Percentiles rank a stretch among this genome's conserved stretches.
Evolutionary conservation across 2,797 vertebrate genomes (phyloP).

Genomic region (Thaleichthys pacificus): DNA sequence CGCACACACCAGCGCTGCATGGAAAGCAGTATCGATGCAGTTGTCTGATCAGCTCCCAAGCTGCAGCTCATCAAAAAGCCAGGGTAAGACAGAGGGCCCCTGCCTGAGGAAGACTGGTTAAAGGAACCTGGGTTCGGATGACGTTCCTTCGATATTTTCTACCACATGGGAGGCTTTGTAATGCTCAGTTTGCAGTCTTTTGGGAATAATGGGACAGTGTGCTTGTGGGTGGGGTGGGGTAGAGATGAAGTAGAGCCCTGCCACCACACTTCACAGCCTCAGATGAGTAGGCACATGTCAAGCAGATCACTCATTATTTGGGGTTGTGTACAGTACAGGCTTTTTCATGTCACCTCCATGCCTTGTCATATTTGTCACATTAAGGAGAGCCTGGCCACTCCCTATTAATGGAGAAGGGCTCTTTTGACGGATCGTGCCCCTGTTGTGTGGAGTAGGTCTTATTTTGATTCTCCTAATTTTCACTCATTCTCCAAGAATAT

Average conservation of each 20-base stretch:
- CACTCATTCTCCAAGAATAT: neutral
- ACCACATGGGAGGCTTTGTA: constrained; percentile 48
- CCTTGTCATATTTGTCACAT: constrained; percentile 50
- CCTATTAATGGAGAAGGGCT: constrained; percentile 39
- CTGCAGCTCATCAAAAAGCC: constrained; percentile 53
- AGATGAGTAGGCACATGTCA: constrained; percentile 50
- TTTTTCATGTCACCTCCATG: constrained; percentile 23
- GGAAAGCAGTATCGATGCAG: constrained; percentile 39
- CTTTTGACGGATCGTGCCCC: constrained; percentile 41
- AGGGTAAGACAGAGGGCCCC: constrained; percentile 29
- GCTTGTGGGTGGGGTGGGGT: constrained; percentile 16
- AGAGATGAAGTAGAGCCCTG: constrained; percentile 32
- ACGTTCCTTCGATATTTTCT: constrained; percentile 36
- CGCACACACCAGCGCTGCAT: constrained; percentile 15
- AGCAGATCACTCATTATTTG: constrained; percentile 46
- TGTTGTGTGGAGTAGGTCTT: constrained; percentile 42
- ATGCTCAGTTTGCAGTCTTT: constrained; percentile 57
- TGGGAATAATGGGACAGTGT: constrained; percentile 44
- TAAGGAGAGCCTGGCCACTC: no score
- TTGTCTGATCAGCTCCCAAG: constrained; percentile 24
- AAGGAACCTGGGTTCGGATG: constrained; percentile 46
- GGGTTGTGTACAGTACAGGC: constrained; percentile 29
- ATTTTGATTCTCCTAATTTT: constrained; percentile 33
- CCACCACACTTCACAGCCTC: constrained; percentile 35
- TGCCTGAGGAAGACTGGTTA: constrained; percentile 41